Base-by-base conservation (phyloP, 2,888 invertebrate species). In the Salticus scenicus region DNA sequence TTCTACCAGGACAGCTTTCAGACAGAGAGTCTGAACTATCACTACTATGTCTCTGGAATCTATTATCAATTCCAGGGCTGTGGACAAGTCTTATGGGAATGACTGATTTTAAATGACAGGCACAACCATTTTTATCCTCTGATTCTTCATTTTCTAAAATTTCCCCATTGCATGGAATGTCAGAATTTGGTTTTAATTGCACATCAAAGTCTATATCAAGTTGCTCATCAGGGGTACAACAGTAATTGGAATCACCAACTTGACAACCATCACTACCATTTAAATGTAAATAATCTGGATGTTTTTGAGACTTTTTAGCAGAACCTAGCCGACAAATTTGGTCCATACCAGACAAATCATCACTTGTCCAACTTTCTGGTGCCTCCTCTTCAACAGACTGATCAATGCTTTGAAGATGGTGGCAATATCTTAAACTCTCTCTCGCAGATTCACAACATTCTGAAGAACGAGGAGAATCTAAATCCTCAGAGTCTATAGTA, bases 131-230 rank as follows among this genome's bases (percentile, higher is more conserved):
- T 47, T 83, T 81, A 57, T 88, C 88, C 47, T 87, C 82, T 1
- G 83, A 88, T 64, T 80, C 84, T 70, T 88, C 88, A 81, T 88
- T 89, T 71, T 89, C 89, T 27, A 89, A 74, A 64, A 89, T 89
- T 84, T 89, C 89, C n/a, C 89, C 89, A 78, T 88, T 89, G 33
- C 88, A 88, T 41, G 84, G 81, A 31, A 81, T 78, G 30, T 85
- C 81, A 41, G 84, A 51, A 41, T 1, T 47, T 10, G 63, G 8
- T 70, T 80, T 82, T 47, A 69, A 64, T 37, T 83, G 87, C 41
- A 72, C 70, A 57, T 88, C 87, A 78, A 87, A 85, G 47, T 87
- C 88, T 27, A 88, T 76, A 47, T 88, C 88, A 70, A 79, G 71
- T 27, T 87, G 88, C 37, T 88, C 88, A 76, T 88, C 88, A 27